Conservation (phyloP, 2,888 invertebrate species). For the Heliconius charithonia region DNA sequence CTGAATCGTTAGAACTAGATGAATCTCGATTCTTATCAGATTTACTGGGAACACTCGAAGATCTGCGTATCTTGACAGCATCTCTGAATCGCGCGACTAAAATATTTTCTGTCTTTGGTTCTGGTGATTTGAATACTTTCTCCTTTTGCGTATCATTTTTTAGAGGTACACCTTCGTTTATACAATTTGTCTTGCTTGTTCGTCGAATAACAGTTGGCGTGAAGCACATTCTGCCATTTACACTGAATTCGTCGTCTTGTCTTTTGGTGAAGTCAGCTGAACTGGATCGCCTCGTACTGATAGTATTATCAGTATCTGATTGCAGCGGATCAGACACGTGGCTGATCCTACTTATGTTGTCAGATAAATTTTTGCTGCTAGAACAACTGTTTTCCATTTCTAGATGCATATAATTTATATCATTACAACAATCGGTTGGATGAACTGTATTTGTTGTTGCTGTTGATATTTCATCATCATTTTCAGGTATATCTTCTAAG, state of each 20-base stretch:
- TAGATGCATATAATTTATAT: constrained; percentile 74
- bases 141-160: constrained; percentile 58
- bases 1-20: constrained; percentile 88
- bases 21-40: constrained; percentile 87
- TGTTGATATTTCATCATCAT: constrained; percentile 75
- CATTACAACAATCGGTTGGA: constrained; percentile 70
- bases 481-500: constrained; percentile 76
- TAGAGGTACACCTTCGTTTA: constrained; percentile 65
- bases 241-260: constrained; percentile 75
- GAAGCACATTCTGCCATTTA: constrained; percentile 69
- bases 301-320: constrained; percentile 73
- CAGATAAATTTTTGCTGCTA: constrained; percentile 75
- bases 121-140: constrained; percentile 72
- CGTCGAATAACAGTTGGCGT: constrained; percentile 76
- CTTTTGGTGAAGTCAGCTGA: constrained; percentile 86
- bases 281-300: constrained; percentile 82
- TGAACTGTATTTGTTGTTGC: constrained; percentile 73
- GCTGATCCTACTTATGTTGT: constrained; percentile 83
- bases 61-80: constrained; percentile 86
- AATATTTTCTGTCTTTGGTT: constrained; percentile 71
- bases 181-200: constrained; percentile 68
- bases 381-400: constrained; percentile 72
- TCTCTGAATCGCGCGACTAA: constrained; percentile 78
- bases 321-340: constrained; percentile 79
- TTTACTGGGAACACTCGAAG: constrained; percentile 88